Percentiles rank a stretch among this genome's conserved stretches.
These are phyloP conservation scores for Prunella fulvescens DNA, from an alignment of 2,113 vertebrate genomes.

Conservation along the genomic window DNA sequence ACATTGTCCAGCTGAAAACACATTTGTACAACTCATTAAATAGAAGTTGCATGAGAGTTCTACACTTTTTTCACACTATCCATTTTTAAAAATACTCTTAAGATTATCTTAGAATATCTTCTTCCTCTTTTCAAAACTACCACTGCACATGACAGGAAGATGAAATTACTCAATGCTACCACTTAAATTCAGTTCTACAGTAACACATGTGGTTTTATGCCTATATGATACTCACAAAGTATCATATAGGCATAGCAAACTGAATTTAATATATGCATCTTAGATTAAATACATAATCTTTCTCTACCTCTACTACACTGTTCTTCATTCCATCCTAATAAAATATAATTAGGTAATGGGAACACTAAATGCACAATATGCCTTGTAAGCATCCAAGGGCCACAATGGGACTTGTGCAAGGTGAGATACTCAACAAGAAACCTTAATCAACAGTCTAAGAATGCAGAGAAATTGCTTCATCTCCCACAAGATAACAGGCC, in stretches of 20 bases:
- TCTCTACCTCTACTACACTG: neutral
- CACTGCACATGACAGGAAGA: neutral
- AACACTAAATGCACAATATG: neutral
- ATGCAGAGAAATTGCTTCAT: neutral
- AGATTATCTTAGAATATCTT: neutral
- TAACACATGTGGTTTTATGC: accelerated
- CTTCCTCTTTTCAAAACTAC: neutral
- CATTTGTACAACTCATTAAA: neutral
- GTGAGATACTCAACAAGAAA: neutral
- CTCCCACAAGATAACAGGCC: neutral
- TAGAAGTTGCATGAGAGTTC: neutral
- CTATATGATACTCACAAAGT: neutral
- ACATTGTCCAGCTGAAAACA: neutral
- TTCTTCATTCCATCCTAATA: neutral
- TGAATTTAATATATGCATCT: neutral
- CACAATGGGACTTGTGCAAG: neutral
- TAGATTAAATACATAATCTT: neutral
- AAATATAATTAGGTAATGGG: neutral
- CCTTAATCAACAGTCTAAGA: neutral
- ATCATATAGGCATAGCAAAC: neutral
- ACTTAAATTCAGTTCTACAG: neutral
- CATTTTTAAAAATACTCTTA: neutral
- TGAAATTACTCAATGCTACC: neutral
- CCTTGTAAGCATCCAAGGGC: neutral
- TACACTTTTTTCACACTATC: neutral